Evolutionary conservation across 1,140 invertebrate species (phyloP), one percentile per base, ranked within the genome.

Genomic region (Anadara kagoshimensis): DNA sequence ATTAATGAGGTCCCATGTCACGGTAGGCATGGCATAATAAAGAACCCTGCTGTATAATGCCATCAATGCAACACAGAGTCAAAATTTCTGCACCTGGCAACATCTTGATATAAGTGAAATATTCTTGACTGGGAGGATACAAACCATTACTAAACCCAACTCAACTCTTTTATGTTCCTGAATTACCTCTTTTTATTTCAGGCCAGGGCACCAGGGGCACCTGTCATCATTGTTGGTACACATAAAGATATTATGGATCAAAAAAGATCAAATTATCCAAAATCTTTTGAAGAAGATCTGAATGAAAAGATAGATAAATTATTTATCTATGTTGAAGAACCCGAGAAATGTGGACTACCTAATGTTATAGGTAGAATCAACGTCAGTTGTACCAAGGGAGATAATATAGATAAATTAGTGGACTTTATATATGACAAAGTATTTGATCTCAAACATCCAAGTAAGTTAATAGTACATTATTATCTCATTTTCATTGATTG

Each of bases 401-500:
- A 94, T 5, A 94, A 97, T 85, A 98, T 99, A 86, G 95, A 99
- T 44, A 94, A 95, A 74, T 90, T 99, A 0, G 95, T 96, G 57
- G 96, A 97, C 89, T 91, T 98, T 7, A 95, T 99, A 59, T 99
- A 98, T 87, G 95, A 98, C 49, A 95, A 95, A 5, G 97, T 96
- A 0, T 98, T 97, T 88, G 97, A 95, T 87, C 76, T 86, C 20
- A 79, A 75, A 65, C 82, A 84, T 75, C 80, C 83, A 69, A 57
- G 83, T 87, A 78, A 78, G 78, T 71, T 5, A 64, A 16, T 45
- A 0, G 20, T 47, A 20, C 11, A 7, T 36, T 36, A 36, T 3
- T 2, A 36, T 36, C 29, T 3, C 29, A 36, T 36, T 36, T 36
- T 3, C 29, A 36, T 36, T 36, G 29, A 36, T 2, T 36, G 29